These are phyloP conservation scores for Lepidurus packardi DNA, from an alignment of 1,140 invertebrate genomes.

Conservation along the genomic window DNA sequence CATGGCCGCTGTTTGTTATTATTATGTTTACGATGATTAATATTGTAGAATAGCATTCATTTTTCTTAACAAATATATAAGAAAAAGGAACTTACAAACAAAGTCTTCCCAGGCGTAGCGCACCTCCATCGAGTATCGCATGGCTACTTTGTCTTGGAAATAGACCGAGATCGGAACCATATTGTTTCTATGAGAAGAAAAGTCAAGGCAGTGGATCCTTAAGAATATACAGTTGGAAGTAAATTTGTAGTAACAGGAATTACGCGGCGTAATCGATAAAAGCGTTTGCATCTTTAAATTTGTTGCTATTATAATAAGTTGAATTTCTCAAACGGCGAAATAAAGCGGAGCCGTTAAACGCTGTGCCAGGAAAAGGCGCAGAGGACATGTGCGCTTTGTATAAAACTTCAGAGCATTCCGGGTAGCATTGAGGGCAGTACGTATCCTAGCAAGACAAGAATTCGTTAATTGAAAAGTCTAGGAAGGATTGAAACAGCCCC, in stretches of 20 bases:
- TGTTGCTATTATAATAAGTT: background rate
- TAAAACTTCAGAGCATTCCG: background rate
- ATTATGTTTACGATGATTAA: no score
- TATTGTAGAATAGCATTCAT: no score
- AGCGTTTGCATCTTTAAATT: background rate
- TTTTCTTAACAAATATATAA: no score
- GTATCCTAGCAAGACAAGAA: background rate
- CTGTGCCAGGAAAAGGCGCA: background rate
- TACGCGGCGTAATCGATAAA: background rate
- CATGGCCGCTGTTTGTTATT: constrained; percentile 20
- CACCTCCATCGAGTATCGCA: background rate
- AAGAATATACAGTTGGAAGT: background rate
- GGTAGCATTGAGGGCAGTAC: background rate
- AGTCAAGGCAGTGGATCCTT: no score
- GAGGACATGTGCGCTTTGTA: background rate
- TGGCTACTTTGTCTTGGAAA: background rate
- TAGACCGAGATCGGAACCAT: background rate
- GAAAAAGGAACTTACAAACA: background rate
- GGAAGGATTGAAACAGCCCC: no score
- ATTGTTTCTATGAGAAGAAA: background rate
- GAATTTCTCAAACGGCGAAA: background rate
- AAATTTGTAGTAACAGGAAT: background rate
- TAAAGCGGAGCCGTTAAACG: background rate
- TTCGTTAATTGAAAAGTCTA: background rate
- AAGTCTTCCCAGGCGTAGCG: constrained; percentile 7